Evolutionary conservation across 2,797 vertebrate genomes (phyloP), one percentile per base, ranked within the genome.

Genomic region (Lindbergichthys nudifrons): DNA sequence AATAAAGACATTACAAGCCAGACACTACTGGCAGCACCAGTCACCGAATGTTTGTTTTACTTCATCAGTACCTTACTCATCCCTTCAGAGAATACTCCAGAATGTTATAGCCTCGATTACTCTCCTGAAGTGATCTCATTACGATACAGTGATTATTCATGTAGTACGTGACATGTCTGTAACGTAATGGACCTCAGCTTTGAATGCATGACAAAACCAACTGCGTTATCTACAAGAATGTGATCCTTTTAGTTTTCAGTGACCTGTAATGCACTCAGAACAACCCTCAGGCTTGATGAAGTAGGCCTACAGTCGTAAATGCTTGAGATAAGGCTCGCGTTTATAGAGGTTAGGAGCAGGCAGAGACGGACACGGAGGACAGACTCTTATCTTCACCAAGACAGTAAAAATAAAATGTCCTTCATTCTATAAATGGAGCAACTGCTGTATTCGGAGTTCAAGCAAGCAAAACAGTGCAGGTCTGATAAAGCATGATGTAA

Each of bases 311-410:
- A 71, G 90, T 83, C 80, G 85, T 95, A 94, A 94, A 94, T 52
- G 75, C 19, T 9, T 77, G 74, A 9, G 92, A 94, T 95, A 95
- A 95, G 90, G 56, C 18, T 12, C 2, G 30, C 86, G 76, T 94
- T 95, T 94, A 95, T 94, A 79, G 92, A 83, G 73, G 86, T 83
- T 83, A 76, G 93, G 93, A 93, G 89, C 88, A 92, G 92, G 88
- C 92, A 89, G 92, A 90, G 94, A 93, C 87, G 66, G 86, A 83
- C 92, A 95, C 94, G 79, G 92, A 95, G 93, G 93, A 93, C 92
- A 89, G 79, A 68, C 57, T 3, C 89, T 94, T 93, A 94, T 94
- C 93, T 84, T 56, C 36, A 26, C 19, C 53, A 12, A 72, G 82
- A 89, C 88, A 65, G 56, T 87, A 91, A 88, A 87, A 83, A 76